Evolutionary conservation across 2,113 vertebrate genomes (phyloP).

Genomic region (Ptilorrhoa leucosticta): DNA sequence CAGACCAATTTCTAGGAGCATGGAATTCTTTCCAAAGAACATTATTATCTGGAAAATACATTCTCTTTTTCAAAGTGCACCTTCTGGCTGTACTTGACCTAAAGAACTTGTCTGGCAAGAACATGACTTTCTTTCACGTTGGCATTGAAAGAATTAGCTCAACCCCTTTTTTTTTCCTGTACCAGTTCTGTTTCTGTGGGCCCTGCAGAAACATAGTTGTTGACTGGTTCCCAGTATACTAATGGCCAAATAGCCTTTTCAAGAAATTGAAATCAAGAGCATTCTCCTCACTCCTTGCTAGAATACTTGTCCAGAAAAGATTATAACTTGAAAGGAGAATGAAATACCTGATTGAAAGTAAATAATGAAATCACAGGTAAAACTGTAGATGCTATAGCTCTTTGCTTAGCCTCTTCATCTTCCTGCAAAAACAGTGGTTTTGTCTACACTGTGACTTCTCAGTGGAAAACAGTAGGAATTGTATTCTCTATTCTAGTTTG

Average conservation of each 20-base stretch:
- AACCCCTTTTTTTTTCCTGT: neutral
- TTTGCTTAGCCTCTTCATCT: neutral
- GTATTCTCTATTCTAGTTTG: neutral
- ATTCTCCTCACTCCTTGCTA: neutral
- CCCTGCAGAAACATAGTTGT: neutral
- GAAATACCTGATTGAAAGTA: neutral
- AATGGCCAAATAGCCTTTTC: neutral
- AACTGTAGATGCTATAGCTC: neutral
- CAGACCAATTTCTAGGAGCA: neutral
- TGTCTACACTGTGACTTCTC: neutral
- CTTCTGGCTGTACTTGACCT: neutral
- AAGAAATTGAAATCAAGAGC: neutral
- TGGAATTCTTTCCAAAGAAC: neutral
- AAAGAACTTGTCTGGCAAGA: neutral
- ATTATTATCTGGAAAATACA: neutral
- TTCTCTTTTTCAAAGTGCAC: neutral
- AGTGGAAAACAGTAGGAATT: neutral
- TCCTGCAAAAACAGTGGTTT: neutral
- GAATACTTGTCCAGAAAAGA: neutral
- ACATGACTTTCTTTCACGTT: neutral
- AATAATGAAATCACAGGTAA: neutral
- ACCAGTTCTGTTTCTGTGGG: neutral
- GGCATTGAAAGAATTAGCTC: neutral
- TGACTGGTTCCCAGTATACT: neutral
- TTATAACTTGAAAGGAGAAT: neutral